Percentiles rank a stretch among this genome's conserved stretches.
phyloP scores from a whole-genome alignment of 2,888 invertebrate genomes.

The Trisateles emortualis region DNA sequence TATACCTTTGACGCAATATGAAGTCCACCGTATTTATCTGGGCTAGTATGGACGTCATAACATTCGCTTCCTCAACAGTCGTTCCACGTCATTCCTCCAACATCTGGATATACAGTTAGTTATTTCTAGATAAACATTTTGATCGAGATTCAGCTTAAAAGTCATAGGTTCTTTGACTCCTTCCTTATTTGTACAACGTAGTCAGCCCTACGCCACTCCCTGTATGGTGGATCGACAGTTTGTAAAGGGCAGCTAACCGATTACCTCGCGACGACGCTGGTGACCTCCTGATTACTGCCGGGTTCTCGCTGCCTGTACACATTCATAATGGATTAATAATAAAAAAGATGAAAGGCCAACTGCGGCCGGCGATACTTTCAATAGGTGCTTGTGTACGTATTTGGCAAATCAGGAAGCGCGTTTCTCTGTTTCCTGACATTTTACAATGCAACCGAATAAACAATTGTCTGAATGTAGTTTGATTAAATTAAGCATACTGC shows the following conservation, averaged over 20 bases:
- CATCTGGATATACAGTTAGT: constrained; percentile 1
- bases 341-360: constrained; percentile 71
- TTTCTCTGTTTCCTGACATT: constrained; percentile 60
- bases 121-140: neutral
- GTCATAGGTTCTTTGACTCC: neutral
- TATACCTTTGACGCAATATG: neutral
- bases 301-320: constrained; percentile 58
- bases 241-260: constrained; percentile 70
- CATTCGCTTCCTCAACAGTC: neutral
- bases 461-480: constrained; percentile 16
- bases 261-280: constrained; percentile 66
- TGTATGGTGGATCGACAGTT: constrained; percentile 62
- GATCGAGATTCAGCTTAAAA: constrained; percentile 2
- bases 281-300: constrained; percentile 74
- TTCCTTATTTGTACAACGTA: constrained; percentile 19
- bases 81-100: neutral
- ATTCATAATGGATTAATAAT: constrained; percentile 65
- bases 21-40: constrained; percentile 1
- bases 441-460: constrained; percentile 26
- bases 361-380: constrained; percentile 58
- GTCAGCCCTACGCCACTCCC: constrained; percentile 51
- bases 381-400: constrained; percentile 57
- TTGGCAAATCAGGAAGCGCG: constrained; percentile 67
- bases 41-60: neutral
- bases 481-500: constrained; percentile 17